Evolutionary conservation across 92 coral and sea anemone species (phyloP), one percentile per base, ranked within the genome.

Genomic region (Bergia sp.): DNA sequence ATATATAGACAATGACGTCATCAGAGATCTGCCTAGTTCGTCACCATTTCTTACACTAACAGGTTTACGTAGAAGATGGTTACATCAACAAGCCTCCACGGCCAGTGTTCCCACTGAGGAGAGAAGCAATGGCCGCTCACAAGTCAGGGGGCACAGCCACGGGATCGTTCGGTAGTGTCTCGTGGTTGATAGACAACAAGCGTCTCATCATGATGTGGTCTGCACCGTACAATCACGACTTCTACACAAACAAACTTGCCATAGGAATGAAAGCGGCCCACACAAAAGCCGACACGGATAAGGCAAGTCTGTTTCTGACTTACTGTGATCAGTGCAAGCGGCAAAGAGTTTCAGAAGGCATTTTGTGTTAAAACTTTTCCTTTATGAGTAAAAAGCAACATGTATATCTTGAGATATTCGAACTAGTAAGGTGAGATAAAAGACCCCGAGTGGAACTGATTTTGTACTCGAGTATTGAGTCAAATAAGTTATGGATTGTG

Each of bases 91-190:
- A 79, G 9, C 82, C 82, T 2, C 82, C 82, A 0, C 58, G 66
- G 7, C 82, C 82, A 6, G 82, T 79, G 55, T 47, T 79, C 82
- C 82, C 82, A 7, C 39, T 79, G 41, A 79, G 82, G 16, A n/a
- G 82, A 79, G 82, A 79, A 50, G 82, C 82, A 43, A 79, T 79
- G 79, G 79, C 79, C 11, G 50, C 79, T 10, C 79, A 75, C n/a
- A 40, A 75, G 50, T 0, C 79, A 1, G 82, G 66, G 37, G 65
- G 42, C 13, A 7, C 82, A 7, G 65, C 1, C 40, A 47, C 0
- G 61, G 82, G 82, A 13, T 79, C 82, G 8, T 79, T 79, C 43
- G 82, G 57, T 23, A 79, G 82, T 79, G 82, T 45, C 18, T 79
- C 82, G 41, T 79, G 82, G 82, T 2, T n/a, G 82, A 79, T 79